A percentile compares a stretch with the other conserved stretches of the same genome.
These are phyloP conservation scores for Plectus sambesii DNA, from an alignment of 1,140 invertebrate genomes.

Conservation along the genomic window DNA sequence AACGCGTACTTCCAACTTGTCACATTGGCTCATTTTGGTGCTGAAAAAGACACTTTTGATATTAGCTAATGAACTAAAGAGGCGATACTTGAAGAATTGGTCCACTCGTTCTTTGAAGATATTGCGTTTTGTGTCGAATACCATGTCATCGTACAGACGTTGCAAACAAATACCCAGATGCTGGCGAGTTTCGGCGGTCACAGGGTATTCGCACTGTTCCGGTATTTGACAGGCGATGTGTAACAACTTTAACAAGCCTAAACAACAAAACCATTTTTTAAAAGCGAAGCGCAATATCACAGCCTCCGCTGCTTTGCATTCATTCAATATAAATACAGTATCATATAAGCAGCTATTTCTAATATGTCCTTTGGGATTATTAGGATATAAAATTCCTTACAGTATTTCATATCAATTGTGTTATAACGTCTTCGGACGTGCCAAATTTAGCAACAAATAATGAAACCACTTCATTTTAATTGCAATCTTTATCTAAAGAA, in stretches of 20 bases:
- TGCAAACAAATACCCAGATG: slow-evolving; percentile 49
- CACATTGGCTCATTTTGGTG: slow-evolving; percentile 29
- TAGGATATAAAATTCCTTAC: neutral
- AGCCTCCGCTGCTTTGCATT: too few relatives aligned
- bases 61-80: slow-evolving; percentile 3
- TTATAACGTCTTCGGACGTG: too few relatives aligned
- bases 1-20: slow-evolving; percentile 30
- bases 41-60: slow-evolving; percentile 24
- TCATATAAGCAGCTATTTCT: too few relatives aligned
- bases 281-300: too few relatives aligned
- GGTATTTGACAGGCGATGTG: slow-evolving; percentile 49
- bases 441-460: too few relatives aligned
- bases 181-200: slow-evolving; percentile 49
- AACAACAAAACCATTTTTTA: slow-evolving; percentile 5
- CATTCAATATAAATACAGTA: too few relatives aligned
- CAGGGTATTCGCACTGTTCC: slow-evolving; percentile 46
- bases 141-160: slow-evolving; percentile 51
- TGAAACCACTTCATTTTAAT: too few relatives aligned
- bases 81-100: slow-evolving; percentile 47
- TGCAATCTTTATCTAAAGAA: too few relatives aligned
- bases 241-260: slow-evolving; percentile 48
- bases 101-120: slow-evolving; percentile 48
- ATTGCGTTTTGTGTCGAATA: slow-evolving; percentile 48
- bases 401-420: too few relatives aligned
- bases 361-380: neutral